Conservation (phyloP, 2,797 vertebrate species). For the Ceryle rudis region DNA sequence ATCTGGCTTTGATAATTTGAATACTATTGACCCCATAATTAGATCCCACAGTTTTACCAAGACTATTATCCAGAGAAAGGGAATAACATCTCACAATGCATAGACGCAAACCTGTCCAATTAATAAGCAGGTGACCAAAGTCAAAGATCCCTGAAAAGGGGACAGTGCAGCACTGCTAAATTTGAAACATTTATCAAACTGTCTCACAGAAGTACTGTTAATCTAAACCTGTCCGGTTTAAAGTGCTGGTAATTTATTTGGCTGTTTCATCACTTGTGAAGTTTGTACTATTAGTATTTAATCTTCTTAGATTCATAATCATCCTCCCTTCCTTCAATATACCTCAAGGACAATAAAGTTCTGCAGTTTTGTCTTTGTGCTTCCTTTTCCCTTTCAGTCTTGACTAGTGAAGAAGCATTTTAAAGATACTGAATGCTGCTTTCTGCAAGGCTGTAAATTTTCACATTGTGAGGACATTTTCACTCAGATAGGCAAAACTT, state of each 20-base stretch:
- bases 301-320: conserved; percentile 71
- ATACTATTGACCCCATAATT: not conserved
- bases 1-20: not conserved
- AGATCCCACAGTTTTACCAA: not conserved
- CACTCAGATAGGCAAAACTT: not conserved
- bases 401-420: not conserved
- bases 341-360: conserved; percentile 51
- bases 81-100: not conserved
- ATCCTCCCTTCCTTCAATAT: conserved; percentile 28
- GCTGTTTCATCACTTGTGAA: conserved; percentile 69
- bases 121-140: conserved; percentile 37
- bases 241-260: conserved; percentile 64
- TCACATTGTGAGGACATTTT: not conserved
- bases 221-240: conserved; percentile 69
- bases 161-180: not conserved
- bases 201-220: conserved; percentile 57
- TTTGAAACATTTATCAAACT: conserved; percentile 70
- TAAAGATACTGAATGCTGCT: not conserved
- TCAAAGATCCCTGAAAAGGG: conserved; percentile 35
- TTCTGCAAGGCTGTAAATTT: not conserved
- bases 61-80: not conserved
- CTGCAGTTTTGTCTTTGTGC: conserved; percentile 3
- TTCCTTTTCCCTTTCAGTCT: not conserved
- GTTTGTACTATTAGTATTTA: conserved; percentile 71
- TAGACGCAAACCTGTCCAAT: not conserved